A percentile compares a stretch with the other conserved stretches of the same genome.
These are phyloP conservation scores for Drosophila lacteicornis DNA, from an alignment of 1,140 invertebrate species.

Conservation along the genomic window DNA sequence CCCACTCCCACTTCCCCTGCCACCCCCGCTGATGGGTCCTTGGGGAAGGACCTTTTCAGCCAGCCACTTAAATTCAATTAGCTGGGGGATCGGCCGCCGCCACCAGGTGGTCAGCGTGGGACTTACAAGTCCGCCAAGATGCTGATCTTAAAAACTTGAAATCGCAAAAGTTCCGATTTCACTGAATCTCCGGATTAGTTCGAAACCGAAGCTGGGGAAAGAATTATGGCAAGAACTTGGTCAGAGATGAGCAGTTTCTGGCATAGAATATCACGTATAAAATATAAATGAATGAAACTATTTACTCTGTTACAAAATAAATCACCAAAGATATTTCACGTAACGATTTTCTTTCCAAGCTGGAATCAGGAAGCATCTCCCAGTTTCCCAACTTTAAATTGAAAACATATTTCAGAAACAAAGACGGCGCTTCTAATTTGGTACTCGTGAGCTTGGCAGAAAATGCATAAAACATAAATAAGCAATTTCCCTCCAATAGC, in stretches of 20 bases:
- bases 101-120: constrained; percentile 29
- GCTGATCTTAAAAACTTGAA: constrained; percentile 26
- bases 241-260: not conserved
- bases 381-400: constrained; percentile 65
- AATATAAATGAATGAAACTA: no score
- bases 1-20: not conserved
- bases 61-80: constrained; percentile 53
- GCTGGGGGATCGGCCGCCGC: constrained; percentile 28
- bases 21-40: constrained; percentile 12
- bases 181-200: not conserved
- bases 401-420: constrained; percentile 75
- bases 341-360: not conserved
- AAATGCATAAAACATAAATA: constrained; percentile 73
- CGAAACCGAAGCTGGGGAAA: not conserved
- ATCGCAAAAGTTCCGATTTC: constrained; percentile 13
- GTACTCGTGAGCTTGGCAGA: constrained; percentile 30
- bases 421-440: constrained; percentile 65
- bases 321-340: not conserved
- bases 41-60: constrained; percentile 28
- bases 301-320: no score
- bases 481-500: constrained; percentile 66
- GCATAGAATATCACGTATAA: no score
- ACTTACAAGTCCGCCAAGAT: constrained; percentile 8
- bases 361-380: not conserved
- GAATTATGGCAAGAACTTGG: constrained; percentile 6